Conservation (phyloP, 2,113 vertebrate genomes). For the Gobiocypris rarus region DNA sequence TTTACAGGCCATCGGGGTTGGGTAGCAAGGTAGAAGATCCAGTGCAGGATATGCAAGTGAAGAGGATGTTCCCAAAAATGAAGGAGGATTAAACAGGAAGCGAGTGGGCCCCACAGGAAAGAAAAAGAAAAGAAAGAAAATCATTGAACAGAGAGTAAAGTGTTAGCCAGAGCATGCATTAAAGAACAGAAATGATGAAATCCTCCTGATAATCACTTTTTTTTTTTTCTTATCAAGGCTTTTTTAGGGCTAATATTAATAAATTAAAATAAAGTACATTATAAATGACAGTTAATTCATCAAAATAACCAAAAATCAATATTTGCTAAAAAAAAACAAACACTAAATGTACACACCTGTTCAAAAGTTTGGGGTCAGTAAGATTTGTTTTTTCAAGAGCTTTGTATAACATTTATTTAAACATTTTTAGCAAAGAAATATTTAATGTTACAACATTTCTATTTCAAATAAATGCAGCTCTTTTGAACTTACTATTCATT, state of each 20-base stretch:
- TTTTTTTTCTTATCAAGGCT: too few species aligned
- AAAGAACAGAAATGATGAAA: constrained; percentile 33
- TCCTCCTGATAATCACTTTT: not conserved
- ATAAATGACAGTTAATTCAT: not conserved
- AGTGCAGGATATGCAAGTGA: constrained; percentile 28
- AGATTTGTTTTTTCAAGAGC: not conserved
- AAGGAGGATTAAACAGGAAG: constrained; percentile 31
- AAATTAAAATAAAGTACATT: not conserved
- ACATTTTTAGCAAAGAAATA: not conserved
- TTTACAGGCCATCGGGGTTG: not conserved
- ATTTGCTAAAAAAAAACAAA: not conserved
- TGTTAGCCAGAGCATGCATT: constrained; percentile 42
- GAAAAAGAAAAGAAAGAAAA: constrained; percentile 52
- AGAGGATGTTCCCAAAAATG: constrained; percentile 17
- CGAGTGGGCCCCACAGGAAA: constrained; percentile 31
- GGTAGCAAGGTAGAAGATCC: constrained; percentile 4
- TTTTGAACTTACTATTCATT: not conserved
- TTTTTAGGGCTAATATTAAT: too few species aligned
- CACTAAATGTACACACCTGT: too few species aligned
- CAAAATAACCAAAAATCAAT: not conserved
- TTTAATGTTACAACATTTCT: not conserved
- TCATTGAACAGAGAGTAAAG: constrained; percentile 51
- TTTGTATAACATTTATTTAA: not conserved
- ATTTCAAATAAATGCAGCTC: not conserved
- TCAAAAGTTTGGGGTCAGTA: not conserved